These are phyloP conservation scores for Mythimna vitellina DNA, from an alignment of 2,888 invertebrate genomes.

Conservation along the genomic window DNA sequence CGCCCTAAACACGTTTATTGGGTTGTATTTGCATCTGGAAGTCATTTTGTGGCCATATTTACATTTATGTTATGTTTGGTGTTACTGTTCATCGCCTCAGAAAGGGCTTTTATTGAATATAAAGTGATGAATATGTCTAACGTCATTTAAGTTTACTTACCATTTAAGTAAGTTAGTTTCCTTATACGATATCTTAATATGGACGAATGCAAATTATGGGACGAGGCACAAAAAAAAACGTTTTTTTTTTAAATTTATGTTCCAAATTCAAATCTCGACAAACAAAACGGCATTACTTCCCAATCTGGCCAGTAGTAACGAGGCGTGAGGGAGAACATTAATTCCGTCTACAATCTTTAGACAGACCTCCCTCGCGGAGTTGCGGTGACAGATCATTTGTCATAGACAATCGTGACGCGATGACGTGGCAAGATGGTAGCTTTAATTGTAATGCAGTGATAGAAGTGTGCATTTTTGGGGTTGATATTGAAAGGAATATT, in stretches of 20 bases:
- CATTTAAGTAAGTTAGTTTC: too few species aligned
- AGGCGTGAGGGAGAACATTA: constrained; percentile 75
- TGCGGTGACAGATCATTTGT: constrained; percentile 70
- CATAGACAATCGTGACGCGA: constrained; percentile 63
- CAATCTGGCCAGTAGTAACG: constrained; percentile 59
- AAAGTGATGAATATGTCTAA: neutral
- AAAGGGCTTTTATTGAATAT: neutral
- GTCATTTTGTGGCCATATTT: constrained; percentile 25
- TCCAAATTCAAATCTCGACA: constrained; percentile 36
- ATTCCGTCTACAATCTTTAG: constrained; percentile 74
- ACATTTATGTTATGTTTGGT: constrained; percentile 15
- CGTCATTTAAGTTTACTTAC: too few species aligned
- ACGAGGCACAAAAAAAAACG: neutral
- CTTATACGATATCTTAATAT: too few species aligned
- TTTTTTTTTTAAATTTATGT: neutral
- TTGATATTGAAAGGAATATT: constrained; percentile 22
- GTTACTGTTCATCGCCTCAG: constrained; percentile 3
- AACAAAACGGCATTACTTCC: constrained; percentile 41
- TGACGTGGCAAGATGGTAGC: constrained; percentile 64
- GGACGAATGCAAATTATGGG: too few species aligned
- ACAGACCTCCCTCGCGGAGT: constrained; percentile 66
- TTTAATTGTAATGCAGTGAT: constrained; percentile 67
- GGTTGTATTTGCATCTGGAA: constrained; percentile 56
- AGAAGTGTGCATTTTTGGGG: constrained; percentile 46
- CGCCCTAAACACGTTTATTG: constrained; percentile 42